Evolutionary conservation across 2,888 invertebrate genomes (phyloP), one percentile per base, ranked within the genome.

Genomic region (Diploptera punctata): DNA sequence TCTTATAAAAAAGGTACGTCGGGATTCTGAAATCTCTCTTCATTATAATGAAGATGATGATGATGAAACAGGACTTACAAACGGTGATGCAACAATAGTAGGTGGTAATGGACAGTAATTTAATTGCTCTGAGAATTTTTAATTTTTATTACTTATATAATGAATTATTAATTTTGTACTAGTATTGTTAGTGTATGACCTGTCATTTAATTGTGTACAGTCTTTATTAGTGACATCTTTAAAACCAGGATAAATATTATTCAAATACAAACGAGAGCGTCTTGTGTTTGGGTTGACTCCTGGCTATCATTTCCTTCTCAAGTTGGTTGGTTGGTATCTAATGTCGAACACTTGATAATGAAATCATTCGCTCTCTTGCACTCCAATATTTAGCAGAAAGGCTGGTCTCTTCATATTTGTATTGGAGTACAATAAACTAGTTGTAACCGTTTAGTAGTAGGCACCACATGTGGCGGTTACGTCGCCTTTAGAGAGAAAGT

Each of bases 31-130:
- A 73, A 86, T 91, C 70, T 90, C 91, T 73, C 86, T 91, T 73
- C 91, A 91, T 83, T 91, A 91, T 83, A 90, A 91, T 80, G 91
- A 74, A 24, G 75, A 91, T 77, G 91, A 91, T 73, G 91, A 91
- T 77, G 89, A 91, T 67, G 88, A 90, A n/a, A 87, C 91, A 79
- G 88, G 90, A 74, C 85, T 89, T 77, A 86, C 89, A 77, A 91
- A 91, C 81, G 91, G 91, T 75, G 91, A 90, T 82, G 68, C 74
- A 57, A 43, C 54, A 49, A 33, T 47, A 44, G n/a, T 47, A 29
- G 47, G 29, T 33, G 26, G 19, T 24, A 29, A 43, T 44, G 29
- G 44, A 1, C 44, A 65, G 47, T 47, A n/a, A n/a, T n/a, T n/a
- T n/a, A n/a, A n/a, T n/a, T n/a, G n/a, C n/a, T n/a, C n/a, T n/a